A percentile compares a stretch with the other conserved stretches of the same genome.
phyloP scores from a whole-genome alignment of 2,113 vertebrate species.

The Oostethus manadensis region DNA sequence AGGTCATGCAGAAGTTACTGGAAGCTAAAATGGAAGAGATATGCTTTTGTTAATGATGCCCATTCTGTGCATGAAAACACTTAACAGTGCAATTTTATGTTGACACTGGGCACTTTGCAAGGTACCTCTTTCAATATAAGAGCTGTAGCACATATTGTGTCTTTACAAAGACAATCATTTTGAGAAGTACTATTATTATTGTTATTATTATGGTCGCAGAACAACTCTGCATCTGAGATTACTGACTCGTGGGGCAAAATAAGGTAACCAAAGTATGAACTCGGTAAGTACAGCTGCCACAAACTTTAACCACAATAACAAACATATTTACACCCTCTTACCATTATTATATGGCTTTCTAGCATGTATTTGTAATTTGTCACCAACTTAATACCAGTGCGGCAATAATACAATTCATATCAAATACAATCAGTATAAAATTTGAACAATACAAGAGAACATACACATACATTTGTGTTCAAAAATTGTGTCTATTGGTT shows the following conservation, averaged over 20 bases:
- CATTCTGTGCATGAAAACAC: not conserved
- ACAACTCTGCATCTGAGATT: not conserved
- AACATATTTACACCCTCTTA: not conserved
- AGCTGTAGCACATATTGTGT: no score
- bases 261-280: not conserved
- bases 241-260: not conserved
- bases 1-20: not conserved
- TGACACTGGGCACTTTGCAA: not conserved
- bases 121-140: no score
- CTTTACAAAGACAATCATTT: not conserved
- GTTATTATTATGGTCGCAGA: not conserved
- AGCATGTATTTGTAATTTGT: no score
- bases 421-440: no score
- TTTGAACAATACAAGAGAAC: not conserved
- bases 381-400: no score
- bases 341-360: no score
- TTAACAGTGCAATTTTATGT: not conserved
- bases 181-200: not conserved
- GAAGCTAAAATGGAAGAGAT: not conserved
- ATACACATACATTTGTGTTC: constrained; percentile 1
- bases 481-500: no score
- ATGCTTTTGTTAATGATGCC: not conserved
- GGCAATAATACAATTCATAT: no score
- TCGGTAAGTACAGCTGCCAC: not conserved
- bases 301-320: not conserved